Conservation (phyloP, 2,797 vertebrate genomes). For the Glossophaga mutica region DNA sequence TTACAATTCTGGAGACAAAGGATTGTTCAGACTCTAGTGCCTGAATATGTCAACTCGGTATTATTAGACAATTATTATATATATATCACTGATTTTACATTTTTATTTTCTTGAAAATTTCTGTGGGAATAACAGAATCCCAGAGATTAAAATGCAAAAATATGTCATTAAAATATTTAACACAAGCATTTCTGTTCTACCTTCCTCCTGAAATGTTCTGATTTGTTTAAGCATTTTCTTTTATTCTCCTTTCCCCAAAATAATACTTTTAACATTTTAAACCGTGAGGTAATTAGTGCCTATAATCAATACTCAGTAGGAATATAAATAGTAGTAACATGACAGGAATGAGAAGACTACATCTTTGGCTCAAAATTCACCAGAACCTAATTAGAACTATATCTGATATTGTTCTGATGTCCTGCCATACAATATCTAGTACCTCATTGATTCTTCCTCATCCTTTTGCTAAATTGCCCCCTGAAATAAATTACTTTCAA, state of each 20-base stretch:
- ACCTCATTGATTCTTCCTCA: neutral
- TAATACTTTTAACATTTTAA: neutral
- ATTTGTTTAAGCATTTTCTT: neutral
- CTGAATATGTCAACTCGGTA: neutral
- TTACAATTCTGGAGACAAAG: slow-evolving; percentile 46
- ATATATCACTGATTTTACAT: neutral
- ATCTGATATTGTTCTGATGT: neutral
- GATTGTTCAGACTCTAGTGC: neutral
- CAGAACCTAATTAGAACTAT: neutral
- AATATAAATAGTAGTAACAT: slow-evolving; percentile 3
- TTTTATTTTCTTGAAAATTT: slow-evolving; percentile 13
- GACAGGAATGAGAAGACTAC: neutral
- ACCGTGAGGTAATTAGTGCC: neutral
- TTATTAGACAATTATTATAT: slow-evolving; percentile 7
- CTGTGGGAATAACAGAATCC: slow-evolving; percentile 15
- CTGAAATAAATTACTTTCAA: neutral
- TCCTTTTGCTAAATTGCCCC: neutral
- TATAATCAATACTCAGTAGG: neutral
- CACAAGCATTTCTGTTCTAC: neutral
- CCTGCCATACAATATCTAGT: neutral
- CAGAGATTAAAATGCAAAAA: slow-evolving; percentile 42
- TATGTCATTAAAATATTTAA: slow-evolving; percentile 12
- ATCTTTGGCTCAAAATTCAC: neutral
- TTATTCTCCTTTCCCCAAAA: neutral
- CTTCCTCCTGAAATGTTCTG: slow-evolving; percentile 14